These are phyloP conservation scores for Knipowitschia caucasica DNA, from an alignment of 2,797 vertebrate species.

Conservation along the genomic window DNA sequence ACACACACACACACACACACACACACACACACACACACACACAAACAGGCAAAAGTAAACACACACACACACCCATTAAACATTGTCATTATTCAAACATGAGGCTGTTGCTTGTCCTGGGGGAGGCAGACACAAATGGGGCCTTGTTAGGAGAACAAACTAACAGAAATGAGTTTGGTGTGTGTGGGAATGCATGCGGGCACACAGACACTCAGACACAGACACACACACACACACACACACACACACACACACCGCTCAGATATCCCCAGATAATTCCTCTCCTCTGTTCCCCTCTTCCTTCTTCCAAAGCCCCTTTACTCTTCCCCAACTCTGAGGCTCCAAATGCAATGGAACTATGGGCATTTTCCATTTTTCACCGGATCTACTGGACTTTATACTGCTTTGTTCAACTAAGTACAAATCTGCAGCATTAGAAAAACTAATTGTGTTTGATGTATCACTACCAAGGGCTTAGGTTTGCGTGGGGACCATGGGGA, in stretches of 20 bases:
- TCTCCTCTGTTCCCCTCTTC: neutral
- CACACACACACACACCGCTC: constrained; percentile 1
- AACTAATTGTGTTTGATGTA: no score
- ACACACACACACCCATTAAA: no score
- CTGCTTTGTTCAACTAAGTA: neutral
- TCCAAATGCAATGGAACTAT: neutral
- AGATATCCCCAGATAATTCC: constrained; percentile 12
- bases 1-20: no score
- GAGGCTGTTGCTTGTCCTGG: constrained; percentile 25
- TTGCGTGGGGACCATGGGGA: no score
- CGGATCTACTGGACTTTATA: neutral
- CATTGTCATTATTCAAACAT: constrained; percentile 51
- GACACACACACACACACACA: neutral
- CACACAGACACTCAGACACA: neutral
- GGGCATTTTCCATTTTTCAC: neutral
- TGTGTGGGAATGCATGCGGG: neutral
- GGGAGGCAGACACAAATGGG: constrained; percentile 37
- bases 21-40: no score
- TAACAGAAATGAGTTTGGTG: constrained; percentile 9
- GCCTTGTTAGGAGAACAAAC: constrained; percentile 53
- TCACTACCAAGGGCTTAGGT: no score
- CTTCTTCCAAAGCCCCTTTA: neutral
- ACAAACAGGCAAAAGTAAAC: no score
- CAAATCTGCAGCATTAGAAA: no score
- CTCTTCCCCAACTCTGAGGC: neutral